These are phyloP conservation scores for Cossypha dichroa DNA, from an alignment of 2,797 vertebrate species.

Conservation along the genomic window DNA sequence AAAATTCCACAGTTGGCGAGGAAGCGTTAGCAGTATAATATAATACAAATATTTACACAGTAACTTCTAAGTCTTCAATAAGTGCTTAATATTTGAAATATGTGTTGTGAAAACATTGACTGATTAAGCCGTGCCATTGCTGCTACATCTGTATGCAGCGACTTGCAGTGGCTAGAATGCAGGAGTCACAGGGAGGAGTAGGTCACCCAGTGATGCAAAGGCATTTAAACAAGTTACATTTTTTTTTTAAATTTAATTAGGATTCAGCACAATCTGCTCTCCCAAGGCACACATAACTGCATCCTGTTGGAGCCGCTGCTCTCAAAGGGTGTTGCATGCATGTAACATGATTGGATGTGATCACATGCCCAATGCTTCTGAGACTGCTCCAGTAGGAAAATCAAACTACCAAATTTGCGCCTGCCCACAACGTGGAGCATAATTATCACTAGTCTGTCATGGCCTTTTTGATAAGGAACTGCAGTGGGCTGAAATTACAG, in stretches of 20 bases:
- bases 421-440: background rate
- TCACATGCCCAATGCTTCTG: background rate
- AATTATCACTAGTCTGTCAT: background rate
- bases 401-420: background rate
- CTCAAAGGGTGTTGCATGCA: background rate
- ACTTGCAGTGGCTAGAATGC: background rate
- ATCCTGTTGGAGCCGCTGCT: fast-evolving
- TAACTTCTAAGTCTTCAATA: conserved; percentile 65
- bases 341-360: background rate
- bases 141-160: conserved; percentile 37
- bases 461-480: background rate
- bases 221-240: background rate
- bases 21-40: conserved; percentile 58
- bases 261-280: background rate
- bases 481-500: background rate
- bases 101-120: conserved; percentile 66
- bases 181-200: background rate
- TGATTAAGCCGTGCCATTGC: conserved; percentile 43
- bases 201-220: background rate
- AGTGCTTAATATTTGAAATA: conserved; percentile 69
- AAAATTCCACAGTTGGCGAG: conserved; percentile 61
- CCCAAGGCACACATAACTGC: background rate
- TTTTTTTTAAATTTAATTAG: background rate
- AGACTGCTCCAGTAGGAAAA: background rate
- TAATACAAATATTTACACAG: conserved; percentile 68